Evolutionary conservation across 2,797 vertebrate genomes (phyloP).

Genomic region (Peromyscus melanophrys): DNA sequence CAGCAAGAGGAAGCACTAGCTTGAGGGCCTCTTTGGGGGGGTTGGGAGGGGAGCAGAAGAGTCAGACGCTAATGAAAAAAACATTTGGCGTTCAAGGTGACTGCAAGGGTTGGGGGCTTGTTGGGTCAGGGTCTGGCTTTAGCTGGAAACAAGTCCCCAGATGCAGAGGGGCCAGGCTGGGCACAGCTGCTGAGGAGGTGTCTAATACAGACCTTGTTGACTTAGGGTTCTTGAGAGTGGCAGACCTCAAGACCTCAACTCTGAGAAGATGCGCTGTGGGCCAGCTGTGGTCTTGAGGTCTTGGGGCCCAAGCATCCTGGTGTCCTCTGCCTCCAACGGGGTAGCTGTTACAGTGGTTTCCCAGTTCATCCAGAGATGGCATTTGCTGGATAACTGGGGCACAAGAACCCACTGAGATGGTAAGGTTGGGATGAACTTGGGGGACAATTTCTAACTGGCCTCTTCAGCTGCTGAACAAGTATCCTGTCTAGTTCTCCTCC

Average conservation of each 20-base stretch:
- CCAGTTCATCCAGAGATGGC: neutral
- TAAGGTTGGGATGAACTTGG: neutral
- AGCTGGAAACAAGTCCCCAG: constrained; percentile 76
- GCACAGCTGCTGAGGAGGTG: neutral
- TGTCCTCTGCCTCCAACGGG: neutral
- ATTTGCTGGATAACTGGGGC: neutral
- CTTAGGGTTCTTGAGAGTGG: neutral
- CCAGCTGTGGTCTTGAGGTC: neutral
- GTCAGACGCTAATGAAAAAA: constrained; percentile 87
- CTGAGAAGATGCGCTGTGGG: neutral
- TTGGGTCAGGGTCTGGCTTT: constrained; percentile 78
- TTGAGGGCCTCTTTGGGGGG: constrained; percentile 76
- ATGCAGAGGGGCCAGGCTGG: constrained; percentile 6
- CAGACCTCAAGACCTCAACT: constrained; percentile 12
- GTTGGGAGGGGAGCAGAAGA: constrained; percentile 81
- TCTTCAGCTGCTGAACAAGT: neutral
- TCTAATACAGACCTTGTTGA: neutral
- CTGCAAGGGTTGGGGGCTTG: constrained; percentile 83
- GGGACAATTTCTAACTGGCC: neutral
- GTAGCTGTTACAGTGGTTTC: too few species aligned
- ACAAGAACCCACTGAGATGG: neutral
- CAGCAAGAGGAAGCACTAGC: constrained; percentile 77
- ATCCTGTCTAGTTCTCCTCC: rapidly evolving
- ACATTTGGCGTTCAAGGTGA: constrained; percentile 89
- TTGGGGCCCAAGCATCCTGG: neutral